These are phyloP conservation scores for Enteromius paludinosus DNA, from an alignment of 2,797 vertebrate genomes.

Conservation along the genomic window DNA sequence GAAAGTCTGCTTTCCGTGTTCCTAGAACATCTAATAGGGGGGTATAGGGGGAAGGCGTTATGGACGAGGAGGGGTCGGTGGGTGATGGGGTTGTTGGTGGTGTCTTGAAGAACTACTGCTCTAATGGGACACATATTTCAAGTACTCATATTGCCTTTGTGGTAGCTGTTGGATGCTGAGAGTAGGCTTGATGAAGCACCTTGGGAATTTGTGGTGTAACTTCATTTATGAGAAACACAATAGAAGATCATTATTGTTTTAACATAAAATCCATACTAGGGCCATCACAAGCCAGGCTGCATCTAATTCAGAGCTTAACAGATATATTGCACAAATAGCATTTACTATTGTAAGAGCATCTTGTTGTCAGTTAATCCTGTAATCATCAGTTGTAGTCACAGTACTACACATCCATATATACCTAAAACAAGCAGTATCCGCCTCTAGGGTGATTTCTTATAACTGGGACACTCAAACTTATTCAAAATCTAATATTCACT, in stretches of 20 bases:
- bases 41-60: too few relatives aligned
- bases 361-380: neutral
- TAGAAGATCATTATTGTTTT: neutral
- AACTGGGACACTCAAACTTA: neutral
- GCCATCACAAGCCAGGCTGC: neutral
- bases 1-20: too few relatives aligned
- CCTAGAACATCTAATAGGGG: too few relatives aligned
- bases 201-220: neutral
- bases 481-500: neutral
- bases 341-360: neutral
- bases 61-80: too few relatives aligned
- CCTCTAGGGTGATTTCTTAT: neutral
- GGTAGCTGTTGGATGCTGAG: too few relatives aligned
- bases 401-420: neutral
- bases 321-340: neutral
- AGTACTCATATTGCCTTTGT: neutral
- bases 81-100: too few relatives aligned
- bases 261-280: neutral
- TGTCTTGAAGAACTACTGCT: too few relatives aligned
- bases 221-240: neutral
- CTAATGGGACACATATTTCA: too few relatives aligned
- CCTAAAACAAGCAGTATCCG: neutral
- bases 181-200: neutral
- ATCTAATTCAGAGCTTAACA: constrained; percentile 1
- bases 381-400: neutral